Conservation (phyloP, 2,113 vertebrate genomes). For the Tetrax tetrax region DNA sequence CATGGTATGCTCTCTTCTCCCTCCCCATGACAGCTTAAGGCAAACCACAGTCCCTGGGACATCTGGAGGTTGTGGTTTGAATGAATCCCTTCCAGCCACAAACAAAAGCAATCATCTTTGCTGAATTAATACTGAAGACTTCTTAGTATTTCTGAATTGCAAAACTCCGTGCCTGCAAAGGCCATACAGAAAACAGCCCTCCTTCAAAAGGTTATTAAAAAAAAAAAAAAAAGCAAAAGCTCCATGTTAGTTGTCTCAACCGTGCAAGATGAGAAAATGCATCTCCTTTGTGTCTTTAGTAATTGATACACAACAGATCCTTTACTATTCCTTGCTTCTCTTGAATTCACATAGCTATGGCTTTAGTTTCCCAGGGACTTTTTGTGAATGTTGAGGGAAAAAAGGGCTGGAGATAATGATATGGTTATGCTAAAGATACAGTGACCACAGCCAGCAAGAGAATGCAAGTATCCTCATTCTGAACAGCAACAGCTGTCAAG, state of each 20-base stretch:
- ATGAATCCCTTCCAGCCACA: neutral
- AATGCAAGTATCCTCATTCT: neutral
- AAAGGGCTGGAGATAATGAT: neutral
- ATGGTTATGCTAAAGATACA: neutral
- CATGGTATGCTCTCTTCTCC: neutral
- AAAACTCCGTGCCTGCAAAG: neutral
- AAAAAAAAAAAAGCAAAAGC: neutral
- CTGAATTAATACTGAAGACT: neutral
- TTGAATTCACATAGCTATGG: neutral
- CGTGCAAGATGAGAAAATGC: neutral
- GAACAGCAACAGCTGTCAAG: neutral
- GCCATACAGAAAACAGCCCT: neutral
- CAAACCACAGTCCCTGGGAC: neutral
- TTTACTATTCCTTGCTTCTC: neutral
- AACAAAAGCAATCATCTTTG: conserved; percentile 12
- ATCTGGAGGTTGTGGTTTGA: neutral
- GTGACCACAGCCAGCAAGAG: neutral
- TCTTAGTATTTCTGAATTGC: conserved; percentile 19
- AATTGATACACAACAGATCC: neutral
- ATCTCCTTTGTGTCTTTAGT: neutral
- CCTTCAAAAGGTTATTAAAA: neutral
- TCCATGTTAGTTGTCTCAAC: neutral
- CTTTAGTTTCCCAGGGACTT: neutral
- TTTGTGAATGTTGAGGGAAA: neutral
- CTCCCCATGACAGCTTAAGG: neutral